Base-by-base conservation (phyloP, 2,888 invertebrate species). In the Spisula subtruncata region DNA sequence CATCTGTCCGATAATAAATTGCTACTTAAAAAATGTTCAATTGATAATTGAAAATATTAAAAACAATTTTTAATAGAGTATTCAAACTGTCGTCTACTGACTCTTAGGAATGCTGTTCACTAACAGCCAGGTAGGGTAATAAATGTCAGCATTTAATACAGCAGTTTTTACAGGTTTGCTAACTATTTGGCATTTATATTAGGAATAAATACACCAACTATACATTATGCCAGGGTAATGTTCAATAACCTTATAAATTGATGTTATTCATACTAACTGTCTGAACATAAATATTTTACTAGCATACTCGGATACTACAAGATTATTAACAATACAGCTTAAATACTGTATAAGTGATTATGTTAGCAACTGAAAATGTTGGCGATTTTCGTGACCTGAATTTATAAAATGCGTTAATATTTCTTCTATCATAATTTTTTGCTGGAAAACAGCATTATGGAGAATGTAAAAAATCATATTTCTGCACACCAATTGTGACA, bases 11-110 rank as follows among this genome's bases (percentile, higher is more conserved):
- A 25, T 25, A 66, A 66, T 66, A 66, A 25, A 66, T 66, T 66
- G n/a, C 60, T 66, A 66, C 25, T 66, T 66, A 66, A 66, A 66
- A 10, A 66, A n/a, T 66, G 25, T 66, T 66, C 60, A 66, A 66
- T 66, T 66, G 60, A 66, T 66, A 66, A 66, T 66, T 66, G 60
- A 25, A 66, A 66, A 66, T 66, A 66, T 66, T 66, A 25, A 66
- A 25, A 66, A 66, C 8, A 66, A 66, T 66, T n/a, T 66, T 66
- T 66, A 66, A 66, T 66, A 66, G 25, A 66, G 60, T 66, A 25
- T 25, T 66, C 25, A 66, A 66, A 25, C 5, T 66, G 60, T 66
- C n/a, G 60, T n/a, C 60, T 66, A 66, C 60, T 6, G 60, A 66
- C 60, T 25, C 60, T 66, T 25, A n/a, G 5, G 60, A n/a, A 25